Conservation (phyloP, 2,888 invertebrate genomes). For the Athrips mouffetella region DNA sequence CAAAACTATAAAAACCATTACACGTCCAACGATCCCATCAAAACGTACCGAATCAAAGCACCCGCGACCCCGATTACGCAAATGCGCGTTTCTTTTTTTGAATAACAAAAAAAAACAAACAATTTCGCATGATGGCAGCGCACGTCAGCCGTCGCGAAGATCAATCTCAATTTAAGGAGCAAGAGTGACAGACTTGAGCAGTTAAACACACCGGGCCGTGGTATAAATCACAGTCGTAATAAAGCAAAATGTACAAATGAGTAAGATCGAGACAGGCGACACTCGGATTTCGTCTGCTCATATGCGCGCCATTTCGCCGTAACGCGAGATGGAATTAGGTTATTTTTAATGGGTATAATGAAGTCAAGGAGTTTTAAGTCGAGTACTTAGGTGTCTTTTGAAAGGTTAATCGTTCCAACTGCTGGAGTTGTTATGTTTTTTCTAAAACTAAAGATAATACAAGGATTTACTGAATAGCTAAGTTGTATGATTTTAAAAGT, state of each 20-base stretch:
- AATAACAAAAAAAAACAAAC: constrained; percentile 53
- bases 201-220: constrained; percentile 73
- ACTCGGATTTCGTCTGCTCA: constrained; percentile 1
- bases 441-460: no score
- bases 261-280: constrained; percentile 28
- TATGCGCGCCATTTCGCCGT: neutral
- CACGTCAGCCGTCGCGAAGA: constrained; percentile 58
- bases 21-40: neutral
- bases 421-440: no score
- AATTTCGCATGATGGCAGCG: constrained; percentile 49
- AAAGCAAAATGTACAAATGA: constrained; percentile 71
- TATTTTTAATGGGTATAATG: constrained; percentile 4
- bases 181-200: constrained; percentile 73
- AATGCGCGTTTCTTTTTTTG: constrained; percentile 8
- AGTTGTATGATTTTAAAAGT: no score
- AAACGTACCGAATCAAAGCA: neutral
- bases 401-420: no score
- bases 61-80: constrained; percentile 8
- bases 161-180: constrained; percentile 77
- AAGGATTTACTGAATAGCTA: no score
- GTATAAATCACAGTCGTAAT: constrained; percentile 73
- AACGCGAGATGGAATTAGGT: neutral
- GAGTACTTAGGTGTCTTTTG: neutral
- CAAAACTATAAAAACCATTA: neutral
- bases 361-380: neutral